Base-by-base conservation (phyloP, 2,113 vertebrate genomes). In the Candoia aspera region DNA sequence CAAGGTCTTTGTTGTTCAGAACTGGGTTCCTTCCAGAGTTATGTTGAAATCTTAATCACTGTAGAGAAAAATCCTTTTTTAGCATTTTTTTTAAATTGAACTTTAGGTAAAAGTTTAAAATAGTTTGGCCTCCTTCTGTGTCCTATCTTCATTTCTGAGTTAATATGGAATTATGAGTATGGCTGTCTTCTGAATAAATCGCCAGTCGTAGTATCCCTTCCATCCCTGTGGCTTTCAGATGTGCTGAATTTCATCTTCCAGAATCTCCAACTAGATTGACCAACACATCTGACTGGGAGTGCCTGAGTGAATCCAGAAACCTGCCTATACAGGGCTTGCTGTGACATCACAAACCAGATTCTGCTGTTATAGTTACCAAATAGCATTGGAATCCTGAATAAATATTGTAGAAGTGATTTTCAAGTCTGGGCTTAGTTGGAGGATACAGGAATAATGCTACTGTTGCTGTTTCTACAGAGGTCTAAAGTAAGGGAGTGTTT, bases 351-450 rank as follows among this genome's bases (percentile, higher is more conserved):
- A 95, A 91, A 73, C 94, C 89, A 83, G 58, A 86, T 53, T 95
- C 95, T 94, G 95, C 93, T 94, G 95, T 95, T 94, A 94, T 94
- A 92, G 96, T 96, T 95, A 96, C 95, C 93, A 93, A 88, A 94
- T 87, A 91, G 68, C 90, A n/a, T 94, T 92, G 68, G 93, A 96
- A 96, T 58, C 73, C 12, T 13, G n/a, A 57, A 29, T 84, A 59
- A 58, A 49, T 62, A 19, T 37, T 21, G 84, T 90, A 87, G 84
- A 93, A 89, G 58, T 87, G 87, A 90, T 90, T 93, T 91, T 55
- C 26, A 55, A 49, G 87, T 55, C 79, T 23, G 83, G 93, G 55
- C 64, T 73, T 93, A 91, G 86, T 62, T 86, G 86, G 57, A 91
- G 90, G 93, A n/a, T 37, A 53, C 57, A 57, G 84, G n/a, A 90